Percentiles rank a stretch among this genome's conserved stretches.
phyloP scores from a whole-genome alignment of 2,797 vertebrate species.

The Neosalanx taihuensis region DNA sequence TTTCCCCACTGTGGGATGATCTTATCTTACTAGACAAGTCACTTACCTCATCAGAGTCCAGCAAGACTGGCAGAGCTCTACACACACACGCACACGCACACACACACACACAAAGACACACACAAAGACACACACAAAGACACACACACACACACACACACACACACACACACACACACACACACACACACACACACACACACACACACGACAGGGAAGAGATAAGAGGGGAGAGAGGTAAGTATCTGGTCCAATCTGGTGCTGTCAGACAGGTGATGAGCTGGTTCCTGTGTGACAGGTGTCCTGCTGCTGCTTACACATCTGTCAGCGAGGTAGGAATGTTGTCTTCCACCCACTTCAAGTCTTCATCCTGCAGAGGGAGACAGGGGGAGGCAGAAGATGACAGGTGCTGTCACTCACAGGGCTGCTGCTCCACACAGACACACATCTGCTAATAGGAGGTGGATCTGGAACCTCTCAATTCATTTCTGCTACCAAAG shows the following conservation, averaged over 20 bases:
- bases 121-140: no score
- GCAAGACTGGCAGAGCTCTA: constrained; percentile 79
- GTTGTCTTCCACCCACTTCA: constrained; percentile 84
- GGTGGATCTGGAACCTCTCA: no score
- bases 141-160: constrained; percentile 3
- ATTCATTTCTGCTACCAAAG: no score
- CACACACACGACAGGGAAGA: neutral
- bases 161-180: neutral
- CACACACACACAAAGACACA: neutral
- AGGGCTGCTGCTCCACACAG: no score
- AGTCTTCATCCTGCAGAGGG: constrained; percentile 74
- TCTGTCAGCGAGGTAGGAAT: constrained; percentile 79
- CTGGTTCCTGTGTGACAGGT: constrained; percentile 12
- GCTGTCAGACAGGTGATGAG: neutral
- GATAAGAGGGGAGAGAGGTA: neutral
- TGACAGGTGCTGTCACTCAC: no score
- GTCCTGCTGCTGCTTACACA: constrained; percentile 66
- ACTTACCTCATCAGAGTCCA: constrained; percentile 82
- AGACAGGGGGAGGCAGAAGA: constrained; percentile 3
- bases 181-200: constrained; percentile 25
- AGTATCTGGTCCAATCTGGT: neutral
- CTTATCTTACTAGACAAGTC: neutral
- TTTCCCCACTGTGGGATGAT: no score
- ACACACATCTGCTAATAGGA: no score
- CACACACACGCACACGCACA: constrained; percentile 17